Evolutionary conservation across 2,888 invertebrate genomes (phyloP).

Genomic region (Dasysyrphus albostriatus): DNA sequence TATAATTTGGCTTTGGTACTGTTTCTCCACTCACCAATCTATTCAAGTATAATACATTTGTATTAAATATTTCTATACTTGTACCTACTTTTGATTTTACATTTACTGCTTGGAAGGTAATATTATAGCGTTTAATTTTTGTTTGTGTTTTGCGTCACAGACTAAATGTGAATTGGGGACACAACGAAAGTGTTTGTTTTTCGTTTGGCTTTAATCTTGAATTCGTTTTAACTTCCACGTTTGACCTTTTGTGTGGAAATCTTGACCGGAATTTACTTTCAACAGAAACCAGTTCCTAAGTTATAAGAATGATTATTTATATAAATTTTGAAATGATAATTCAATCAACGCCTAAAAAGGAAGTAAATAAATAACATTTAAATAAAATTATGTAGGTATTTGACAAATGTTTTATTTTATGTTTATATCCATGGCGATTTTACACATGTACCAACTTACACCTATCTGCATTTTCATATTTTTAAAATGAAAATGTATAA

Average conservation of each 20-base stretch:
- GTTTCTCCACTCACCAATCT: too few species aligned
- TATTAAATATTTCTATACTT: too few species aligned
- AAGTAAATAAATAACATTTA: too few species aligned
- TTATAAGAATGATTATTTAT: background rate
- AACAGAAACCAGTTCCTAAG: background rate
- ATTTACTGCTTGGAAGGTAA: background rate
- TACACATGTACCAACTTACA: too few species aligned
- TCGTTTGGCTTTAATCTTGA: background rate
- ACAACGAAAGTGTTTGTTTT: background rate
- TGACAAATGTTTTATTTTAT: too few species aligned
- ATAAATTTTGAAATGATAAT: background rate
- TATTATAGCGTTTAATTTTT: background rate
- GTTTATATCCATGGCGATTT: too few species aligned
- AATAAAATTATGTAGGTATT: too few species aligned
- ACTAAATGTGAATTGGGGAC: background rate
- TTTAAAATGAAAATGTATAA: too few species aligned
- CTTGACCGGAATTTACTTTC: background rate
- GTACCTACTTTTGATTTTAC: background rate
- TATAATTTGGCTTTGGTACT: too few species aligned
- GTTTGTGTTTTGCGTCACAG: background rate
- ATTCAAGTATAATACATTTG: too few species aligned
- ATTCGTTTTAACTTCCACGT: background rate
- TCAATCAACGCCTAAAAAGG: too few species aligned
- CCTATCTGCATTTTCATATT: too few species aligned
- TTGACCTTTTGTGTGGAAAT: background rate